Base-by-base conservation (phyloP, 2,888 invertebrate species). In the Tineola bisselliella region DNA sequence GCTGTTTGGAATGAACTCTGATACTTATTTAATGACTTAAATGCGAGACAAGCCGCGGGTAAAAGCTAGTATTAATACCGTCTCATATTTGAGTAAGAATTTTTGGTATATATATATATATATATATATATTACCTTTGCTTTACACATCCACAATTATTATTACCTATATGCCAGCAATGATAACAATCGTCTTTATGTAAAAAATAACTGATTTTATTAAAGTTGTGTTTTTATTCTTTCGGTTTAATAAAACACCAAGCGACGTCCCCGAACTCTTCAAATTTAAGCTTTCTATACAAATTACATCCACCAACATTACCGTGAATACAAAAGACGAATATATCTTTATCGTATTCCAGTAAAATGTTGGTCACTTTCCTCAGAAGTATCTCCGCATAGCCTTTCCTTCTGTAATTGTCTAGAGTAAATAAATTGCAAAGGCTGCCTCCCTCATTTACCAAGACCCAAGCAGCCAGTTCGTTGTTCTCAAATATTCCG, bases 391-490 rank as follows among this genome's bases (percentile, higher is more conserved):
- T 4, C 52, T 66, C 66, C 10, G 63, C 66, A 18, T 64, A 64
- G 5, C 66, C 66, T 48, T 63, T 68, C 44, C 64, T 63, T 44
- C 69, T 65, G 59, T 69, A 63, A 10, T 63, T 60, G 59, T 69
- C 64, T 12, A 67, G 12, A 11, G 68, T 69, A 13, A 60, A 70
- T 12, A 70, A 43, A 52, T 70, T 68, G 8, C 65, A 62, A 0
- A 71, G 61, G 17, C 65, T 62, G 5, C 70, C 70, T 31, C 64
- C 64, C 66, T 70, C 69, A 13, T 66, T 69, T 8, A 67, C 56
- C 13, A 68, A 66, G 8, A 67, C 65, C 68, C 69, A 71, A 6
- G 68, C 63, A 6, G 67, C 58, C 6, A 69, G 61, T 30, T 68
- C 61, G 6, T 63, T 15, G 10, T 65, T 57, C 18, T 65, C 64